Base-by-base conservation (phyloP, 2,113 vertebrate species). In the Camelus bactrianus region DNA sequence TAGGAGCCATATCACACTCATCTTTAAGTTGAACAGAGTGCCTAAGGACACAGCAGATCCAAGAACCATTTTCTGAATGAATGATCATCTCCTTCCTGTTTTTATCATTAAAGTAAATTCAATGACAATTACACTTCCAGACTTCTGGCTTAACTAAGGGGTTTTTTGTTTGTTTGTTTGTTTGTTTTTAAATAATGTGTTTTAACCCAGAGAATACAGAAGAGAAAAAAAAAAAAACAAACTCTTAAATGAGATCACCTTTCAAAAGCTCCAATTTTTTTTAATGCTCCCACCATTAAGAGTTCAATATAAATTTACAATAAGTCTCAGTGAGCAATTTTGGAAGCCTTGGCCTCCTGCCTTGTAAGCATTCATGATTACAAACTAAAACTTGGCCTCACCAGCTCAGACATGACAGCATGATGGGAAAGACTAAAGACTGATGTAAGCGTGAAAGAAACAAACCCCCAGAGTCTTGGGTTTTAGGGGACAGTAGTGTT, bases 301-400 rank as follows among this genome's bases (percentile, higher is more conserved):
- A 95, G 93, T 96, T 98, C 91, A 96, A 96, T 97, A 97, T 97
- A 97, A 98, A 98, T 98, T 97, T 97, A 93, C 96, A 92, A 81
- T 95, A 85, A 98, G 65, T 35, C 76, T 91, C 96, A 60, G 69
- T 42, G 65, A 94, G 92, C 79, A 77, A 97, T 94, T 96, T 89
- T 97, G 89, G 93, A 93, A 94, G 77, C 38, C 67, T 97, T 96
- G 98, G 97, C 97, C 95, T 96, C 81, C 69, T 96, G 98, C 98
- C 97, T 97, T 89, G 32, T 64, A 90, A 92, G 92, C 91, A 97
- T 97, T 97, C 97, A 91, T 91, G 96, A 96, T 96, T 96, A 84
- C 94, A 93, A 94, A 92, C 80, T 65, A 62, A 97, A 81, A 48
- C 77, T 94, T 94, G 95, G 79, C 97, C 65, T 91, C 95, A 32